Evolutionary conservation across 2,888 invertebrate species (phyloP).

Genomic region (Melieria crassipennis): DNA sequence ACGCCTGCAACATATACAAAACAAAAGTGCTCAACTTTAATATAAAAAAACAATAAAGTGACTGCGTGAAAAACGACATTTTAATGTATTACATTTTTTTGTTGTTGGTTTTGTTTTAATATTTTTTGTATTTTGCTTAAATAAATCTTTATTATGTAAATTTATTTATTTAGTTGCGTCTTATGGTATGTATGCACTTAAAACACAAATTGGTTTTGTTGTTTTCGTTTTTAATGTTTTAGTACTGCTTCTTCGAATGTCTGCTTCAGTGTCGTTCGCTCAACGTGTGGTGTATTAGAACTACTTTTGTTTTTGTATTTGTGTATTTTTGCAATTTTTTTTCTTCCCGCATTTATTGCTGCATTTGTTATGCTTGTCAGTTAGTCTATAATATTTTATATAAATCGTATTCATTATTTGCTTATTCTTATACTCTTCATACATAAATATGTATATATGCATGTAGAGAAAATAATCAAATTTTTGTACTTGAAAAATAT

Average conservation of each 20-base stretch:
- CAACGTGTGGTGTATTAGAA: background rate
- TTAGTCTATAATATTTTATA: constrained; percentile 20
- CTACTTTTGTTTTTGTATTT: background rate
- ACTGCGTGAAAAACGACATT: constrained; percentile 6
- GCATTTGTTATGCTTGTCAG: background rate
- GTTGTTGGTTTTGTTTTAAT: constrained; percentile 23
- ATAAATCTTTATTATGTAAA: constrained; percentile 54
- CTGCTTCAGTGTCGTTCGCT: background rate
- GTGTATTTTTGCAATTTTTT: background rate
- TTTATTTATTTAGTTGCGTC: constrained; percentile 42
- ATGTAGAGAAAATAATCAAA: background rate
- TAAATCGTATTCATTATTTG: constrained; percentile 7
- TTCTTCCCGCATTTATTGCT: no score
- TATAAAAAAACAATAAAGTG: constrained; percentile 11
- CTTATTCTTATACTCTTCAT: background rate
- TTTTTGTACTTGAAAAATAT: no score
- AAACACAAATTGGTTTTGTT: constrained; percentile 21
- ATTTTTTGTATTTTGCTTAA: constrained; percentile 46
- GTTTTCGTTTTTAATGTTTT: background rate
- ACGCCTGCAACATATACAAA: constrained; percentile 37
- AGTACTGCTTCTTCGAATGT: background rate
- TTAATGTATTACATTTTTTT: background rate
- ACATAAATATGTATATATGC: constrained; percentile 8
- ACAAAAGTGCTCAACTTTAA: constrained; percentile 39
- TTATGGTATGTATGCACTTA: constrained; percentile 45